phyloP scores from a whole-genome alignment of 2,113 vertebrate species.

The Hydropotes inermis region DNA sequence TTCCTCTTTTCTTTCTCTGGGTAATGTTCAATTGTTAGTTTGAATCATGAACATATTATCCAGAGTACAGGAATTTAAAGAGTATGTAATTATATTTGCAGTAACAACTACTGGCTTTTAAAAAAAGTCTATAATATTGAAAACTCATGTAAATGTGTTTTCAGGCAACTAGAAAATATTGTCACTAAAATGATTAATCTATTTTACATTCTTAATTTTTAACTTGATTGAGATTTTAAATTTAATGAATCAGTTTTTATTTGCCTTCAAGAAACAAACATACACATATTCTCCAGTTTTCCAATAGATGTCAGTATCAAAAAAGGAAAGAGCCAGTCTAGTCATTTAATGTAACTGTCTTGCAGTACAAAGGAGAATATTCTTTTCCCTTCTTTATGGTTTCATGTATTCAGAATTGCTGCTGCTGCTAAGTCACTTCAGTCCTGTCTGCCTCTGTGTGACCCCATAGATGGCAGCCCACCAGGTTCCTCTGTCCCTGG shows the following conservation, averaged over 20 bases:
- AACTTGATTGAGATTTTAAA: background rate
- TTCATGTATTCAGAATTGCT: background rate
- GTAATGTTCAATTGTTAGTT: background rate
- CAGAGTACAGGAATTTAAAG: background rate
- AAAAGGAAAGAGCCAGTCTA: constrained; percentile 77
- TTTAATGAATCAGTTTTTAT: background rate
- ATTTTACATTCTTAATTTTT: background rate
- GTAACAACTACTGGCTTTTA: background rate
- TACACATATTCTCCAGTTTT: constrained; percentile 69
- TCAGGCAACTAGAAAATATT: background rate
- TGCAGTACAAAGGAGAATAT: constrained; percentile 32
- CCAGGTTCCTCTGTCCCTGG: background rate
- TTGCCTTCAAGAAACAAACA: constrained; percentile 21
- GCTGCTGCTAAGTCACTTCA: background rate
- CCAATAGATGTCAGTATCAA: constrained; percentile 87
- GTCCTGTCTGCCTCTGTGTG: background rate
- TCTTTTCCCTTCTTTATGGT: background rate
- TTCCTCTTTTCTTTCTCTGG: background rate
- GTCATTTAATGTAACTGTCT: constrained; percentile 40
- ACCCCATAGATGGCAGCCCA: background rate
- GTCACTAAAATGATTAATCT: background rate
- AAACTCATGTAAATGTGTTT: background rate
- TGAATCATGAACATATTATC: background rate
- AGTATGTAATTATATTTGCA: background rate
- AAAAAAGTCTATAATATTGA: background rate